Conservation (phyloP, 2,797 vertebrate genomes). For the Percopsis omiscomaycus region DNA sequence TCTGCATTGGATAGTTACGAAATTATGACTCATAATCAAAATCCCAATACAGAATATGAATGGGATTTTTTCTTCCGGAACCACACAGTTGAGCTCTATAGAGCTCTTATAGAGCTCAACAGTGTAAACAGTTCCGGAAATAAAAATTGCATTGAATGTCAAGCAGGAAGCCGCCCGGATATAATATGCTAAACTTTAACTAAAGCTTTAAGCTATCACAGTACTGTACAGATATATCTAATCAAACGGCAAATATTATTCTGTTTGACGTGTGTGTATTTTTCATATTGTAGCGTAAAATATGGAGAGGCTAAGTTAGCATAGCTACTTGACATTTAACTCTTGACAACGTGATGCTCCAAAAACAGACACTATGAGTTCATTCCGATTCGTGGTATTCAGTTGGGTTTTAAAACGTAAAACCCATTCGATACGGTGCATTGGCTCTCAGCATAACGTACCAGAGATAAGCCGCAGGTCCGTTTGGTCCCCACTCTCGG, state of each 20-base stretch:
- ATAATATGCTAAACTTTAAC: neutral
- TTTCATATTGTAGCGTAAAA: neutral
- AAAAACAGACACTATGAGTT: slow-evolving; percentile 18
- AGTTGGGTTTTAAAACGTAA: neutral
- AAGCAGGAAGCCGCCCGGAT: neutral
- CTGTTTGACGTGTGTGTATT: neutral
- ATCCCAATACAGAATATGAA: too few species aligned
- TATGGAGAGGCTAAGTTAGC: slow-evolving; percentile 18
- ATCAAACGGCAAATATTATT: neutral
- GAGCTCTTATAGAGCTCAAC: too few species aligned
- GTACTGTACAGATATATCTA: accelerated
- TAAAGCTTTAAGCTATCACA: accelerated
- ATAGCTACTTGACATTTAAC: neutral
- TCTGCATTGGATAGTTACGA: too few species aligned
- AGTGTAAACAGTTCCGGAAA: too few species aligned
- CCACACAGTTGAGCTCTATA: too few species aligned
- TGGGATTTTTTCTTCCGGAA: too few species aligned
- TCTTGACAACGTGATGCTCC: neutral
- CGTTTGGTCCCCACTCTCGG: neutral
- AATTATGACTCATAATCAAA: too few species aligned
- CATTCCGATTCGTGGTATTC: slow-evolving; percentile 8
- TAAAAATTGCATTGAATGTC: too few species aligned
- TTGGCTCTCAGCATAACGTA: slow-evolving; percentile 15
- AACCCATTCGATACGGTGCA: slow-evolving; percentile 1
- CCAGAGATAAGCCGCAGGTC: neutral